These are phyloP conservation scores for Xanthorhoe designata DNA, from an alignment of 2,888 invertebrate genomes.

Conservation along the genomic window DNA sequence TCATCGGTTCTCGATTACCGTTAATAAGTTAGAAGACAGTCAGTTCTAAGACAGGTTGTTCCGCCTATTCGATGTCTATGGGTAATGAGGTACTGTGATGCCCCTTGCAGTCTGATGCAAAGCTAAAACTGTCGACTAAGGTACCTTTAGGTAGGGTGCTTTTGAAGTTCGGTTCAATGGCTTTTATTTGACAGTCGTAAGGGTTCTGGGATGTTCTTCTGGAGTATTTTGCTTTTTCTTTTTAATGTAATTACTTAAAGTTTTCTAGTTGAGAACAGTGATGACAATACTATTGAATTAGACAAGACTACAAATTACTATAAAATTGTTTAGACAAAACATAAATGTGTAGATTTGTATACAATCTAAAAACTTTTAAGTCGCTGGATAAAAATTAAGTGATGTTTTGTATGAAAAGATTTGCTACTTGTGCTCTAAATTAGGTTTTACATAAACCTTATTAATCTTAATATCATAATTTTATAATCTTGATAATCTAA, in stretches of 20 bases:
- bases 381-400: no score
- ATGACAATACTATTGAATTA: neutral
- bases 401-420: neutral
- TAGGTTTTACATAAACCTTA: neutral
- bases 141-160: conserved; percentile 12
- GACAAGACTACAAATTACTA: neutral
- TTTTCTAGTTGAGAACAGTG: neutral
- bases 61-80: conserved; percentile 80
- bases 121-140: conserved; percentile 19
- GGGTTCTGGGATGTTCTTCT: neutral
- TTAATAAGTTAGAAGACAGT: conserved; percentile 65
- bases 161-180: neutral
- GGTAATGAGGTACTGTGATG: conserved; percentile 71
- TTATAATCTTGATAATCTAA: neutral
- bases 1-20: conserved; percentile 58
- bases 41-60: conserved; percentile 60
- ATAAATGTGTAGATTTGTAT: no score
- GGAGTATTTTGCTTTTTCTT: neutral
- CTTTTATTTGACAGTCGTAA: neutral
- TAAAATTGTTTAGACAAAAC: neutral
- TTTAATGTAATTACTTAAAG: neutral
- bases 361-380: no score
- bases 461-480: no score
- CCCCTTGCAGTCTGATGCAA: conserved; percentile 29
- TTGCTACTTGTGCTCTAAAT: neutral